A percentile compares a stretch with the other conserved stretches of the same genome.
Evolutionary conservation across 37 sponge, comb jelly and placozoan genomes (phyloP).

Genomic region (Geodia barretti): DNA sequence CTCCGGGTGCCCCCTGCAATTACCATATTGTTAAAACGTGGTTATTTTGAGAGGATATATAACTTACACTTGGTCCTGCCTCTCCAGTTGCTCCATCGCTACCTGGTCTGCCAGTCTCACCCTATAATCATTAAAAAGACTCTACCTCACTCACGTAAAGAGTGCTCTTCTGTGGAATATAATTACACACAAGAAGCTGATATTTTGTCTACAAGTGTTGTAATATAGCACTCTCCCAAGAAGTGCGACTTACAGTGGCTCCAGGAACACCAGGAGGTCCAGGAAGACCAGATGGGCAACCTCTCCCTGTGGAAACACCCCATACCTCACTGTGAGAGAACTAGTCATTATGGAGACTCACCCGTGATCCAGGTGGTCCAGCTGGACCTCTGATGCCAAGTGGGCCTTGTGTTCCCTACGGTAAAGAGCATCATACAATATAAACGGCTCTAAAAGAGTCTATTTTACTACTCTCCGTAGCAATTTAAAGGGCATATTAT

Average conservation of each 20-base stretch:
- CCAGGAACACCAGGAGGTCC: conserved; percentile 72
- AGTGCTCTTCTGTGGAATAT: too few species aligned
- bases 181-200: too few species aligned
- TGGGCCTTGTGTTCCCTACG: conserved; percentile 39
- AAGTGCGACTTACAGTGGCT: conserved; percentile 71
- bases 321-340: too few species aligned
- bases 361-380: conserved; percentile 44
- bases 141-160: too few species aligned
- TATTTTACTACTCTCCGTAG: too few species aligned
- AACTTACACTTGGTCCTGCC: conserved; percentile 50
- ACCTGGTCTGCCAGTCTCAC: conserved; percentile 59
- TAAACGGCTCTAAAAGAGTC: too few species aligned
- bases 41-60: neutral
- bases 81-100: conserved; percentile 58
- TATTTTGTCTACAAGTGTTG: too few species aligned
- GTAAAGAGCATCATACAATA: too few species aligned
- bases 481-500: too few species aligned
- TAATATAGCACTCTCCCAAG: too few species aligned
- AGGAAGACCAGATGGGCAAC: conserved; percentile 50
- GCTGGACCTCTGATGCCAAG: conserved; percentile 40
- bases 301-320: conserved; percentile 61
- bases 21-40: neutral
- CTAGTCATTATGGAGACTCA: neutral
- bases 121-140: too few species aligned
- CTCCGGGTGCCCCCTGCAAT: conserved; percentile 48